Percentiles rank a stretch among this genome's conserved stretches.
Evolutionary conservation across 2,888 invertebrate genomes (phyloP).

Genomic region (Eupithecia subumbrata): DNA sequence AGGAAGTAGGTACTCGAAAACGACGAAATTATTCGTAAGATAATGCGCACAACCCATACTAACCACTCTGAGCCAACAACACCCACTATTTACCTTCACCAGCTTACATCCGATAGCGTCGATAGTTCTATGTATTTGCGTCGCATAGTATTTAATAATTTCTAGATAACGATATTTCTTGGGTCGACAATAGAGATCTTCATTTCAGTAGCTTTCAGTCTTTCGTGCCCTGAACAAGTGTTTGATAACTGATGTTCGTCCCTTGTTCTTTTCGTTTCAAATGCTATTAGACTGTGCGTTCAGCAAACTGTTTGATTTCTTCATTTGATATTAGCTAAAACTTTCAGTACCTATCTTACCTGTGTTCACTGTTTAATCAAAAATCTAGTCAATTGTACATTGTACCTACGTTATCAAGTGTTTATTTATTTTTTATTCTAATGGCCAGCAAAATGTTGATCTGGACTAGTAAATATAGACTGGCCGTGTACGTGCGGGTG

Average conservation of each 20-base stretch:
- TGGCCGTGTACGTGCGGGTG: slow-evolving; percentile 65
- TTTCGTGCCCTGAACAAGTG: slow-evolving; percentile 52
- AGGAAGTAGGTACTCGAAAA: too few species aligned
- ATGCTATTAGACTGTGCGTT: slow-evolving; percentile 68
- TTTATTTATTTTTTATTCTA: slow-evolving; percentile 51
- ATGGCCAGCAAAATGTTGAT: slow-evolving; percentile 75
- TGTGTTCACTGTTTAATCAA: not conserved
- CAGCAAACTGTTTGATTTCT: slow-evolving; percentile 72
- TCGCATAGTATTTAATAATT: slow-evolving; percentile 57
- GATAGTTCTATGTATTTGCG: slow-evolving; percentile 53
- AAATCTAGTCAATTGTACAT: slow-evolving; percentile 42
- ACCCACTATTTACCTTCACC: slow-evolving; percentile 60
- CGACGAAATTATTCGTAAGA: too few species aligned
- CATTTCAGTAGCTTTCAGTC: slow-evolving; percentile 55
- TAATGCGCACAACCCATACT: too few species aligned
- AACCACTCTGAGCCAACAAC: slow-evolving; percentile 47
- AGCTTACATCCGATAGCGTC: slow-evolving; percentile 54
- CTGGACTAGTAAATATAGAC: slow-evolving; percentile 72
- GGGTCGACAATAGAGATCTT: slow-evolving; percentile 47
- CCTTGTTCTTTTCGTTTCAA: slow-evolving; percentile 48
- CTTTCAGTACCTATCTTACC: not conserved
- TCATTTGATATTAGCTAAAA: slow-evolving; percentile 68
- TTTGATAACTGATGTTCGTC: slow-evolving; percentile 50
- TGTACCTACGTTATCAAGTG: slow-evolving; percentile 11
- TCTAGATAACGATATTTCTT: slow-evolving; percentile 65